Conservation (phyloP, 1,140 invertebrate genomes). For the Eumaeus atala region DNA sequence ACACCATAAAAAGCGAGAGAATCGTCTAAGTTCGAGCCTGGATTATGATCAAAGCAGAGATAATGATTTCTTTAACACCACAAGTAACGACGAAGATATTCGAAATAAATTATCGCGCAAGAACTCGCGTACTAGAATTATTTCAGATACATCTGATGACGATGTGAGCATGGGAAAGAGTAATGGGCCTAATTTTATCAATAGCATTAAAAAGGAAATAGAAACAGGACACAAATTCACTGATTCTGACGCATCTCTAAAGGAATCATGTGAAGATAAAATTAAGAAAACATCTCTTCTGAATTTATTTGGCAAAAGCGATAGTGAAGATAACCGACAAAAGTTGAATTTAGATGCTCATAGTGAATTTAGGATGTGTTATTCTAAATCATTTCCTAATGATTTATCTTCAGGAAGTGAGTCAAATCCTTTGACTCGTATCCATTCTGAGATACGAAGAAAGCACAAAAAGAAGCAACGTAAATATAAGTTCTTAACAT, state of each 20-base stretch:
- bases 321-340: slow-evolving; percentile 59
- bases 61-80: slow-evolving; percentile 50
- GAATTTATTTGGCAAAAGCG: slow-evolving; percentile 63
- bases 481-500: slow-evolving; percentile 80
- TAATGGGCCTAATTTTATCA: slow-evolving; percentile 54
- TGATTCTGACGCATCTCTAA: slow-evolving; percentile 34
- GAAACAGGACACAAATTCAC: slow-evolving; percentile 50
- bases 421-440: slow-evolving; percentile 49
- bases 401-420: slow-evolving; percentile 76
- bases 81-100: slow-evolving; percentile 58
- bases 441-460: slow-evolving; percentile 75
- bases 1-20: slow-evolving; percentile 54
- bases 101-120: slow-evolving; percentile 70
- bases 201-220: slow-evolving; percentile 58
- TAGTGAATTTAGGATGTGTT: slow-evolving; percentile 44
- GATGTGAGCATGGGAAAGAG: slow-evolving; percentile 58
- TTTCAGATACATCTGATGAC: slow-evolving; percentile 77
- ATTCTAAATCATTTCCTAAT: slow-evolving; percentile 42
- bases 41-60: slow-evolving; percentile 57
- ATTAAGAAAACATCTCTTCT: slow-evolving; percentile 65
- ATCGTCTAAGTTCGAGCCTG: slow-evolving; percentile 63
- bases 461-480: slow-evolving; percentile 91
- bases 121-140: slow-evolving; percentile 75
- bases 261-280: slow-evolving; percentile 52
- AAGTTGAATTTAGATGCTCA: slow-evolving; percentile 46